Conservation (phyloP, 1,140 invertebrate genomes). For the Camponotus floridanus region DNA sequence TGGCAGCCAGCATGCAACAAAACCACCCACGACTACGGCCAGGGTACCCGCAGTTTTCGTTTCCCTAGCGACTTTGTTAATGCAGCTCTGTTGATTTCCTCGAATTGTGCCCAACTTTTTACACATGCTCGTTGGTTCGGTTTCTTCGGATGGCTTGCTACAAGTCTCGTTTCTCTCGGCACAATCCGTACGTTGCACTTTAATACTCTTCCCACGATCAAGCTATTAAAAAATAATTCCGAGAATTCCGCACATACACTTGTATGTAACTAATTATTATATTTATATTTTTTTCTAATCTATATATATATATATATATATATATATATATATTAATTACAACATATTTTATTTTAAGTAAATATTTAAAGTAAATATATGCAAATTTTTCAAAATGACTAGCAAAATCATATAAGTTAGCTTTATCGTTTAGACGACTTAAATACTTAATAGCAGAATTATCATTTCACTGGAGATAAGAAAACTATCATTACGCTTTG, state of each 20-base stretch:
- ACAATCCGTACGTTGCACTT: slow-evolving; percentile 56
- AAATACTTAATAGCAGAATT: not conserved
- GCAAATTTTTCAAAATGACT: not conserved
- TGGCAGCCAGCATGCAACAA: slow-evolving; percentile 95
- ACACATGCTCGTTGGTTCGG: slow-evolving; percentile 65
- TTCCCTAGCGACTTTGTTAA: slow-evolving; percentile 87
- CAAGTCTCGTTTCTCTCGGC: slow-evolving; percentile 34
- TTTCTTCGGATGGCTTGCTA: slow-evolving; percentile 61
- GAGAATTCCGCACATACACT: not conserved
- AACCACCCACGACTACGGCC: slow-evolving; percentile 96
- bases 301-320: too few species aligned
- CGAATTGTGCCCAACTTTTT: slow-evolving; percentile 73
- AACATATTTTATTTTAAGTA: too few species aligned
- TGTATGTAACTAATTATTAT: not conserved
- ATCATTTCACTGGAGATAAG: not conserved
- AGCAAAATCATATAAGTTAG: not conserved
- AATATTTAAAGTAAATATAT: too few species aligned
- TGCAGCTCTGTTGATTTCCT: slow-evolving; percentile 78
- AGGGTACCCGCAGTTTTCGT: slow-evolving; percentile 96
- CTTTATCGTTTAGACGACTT: not conserved
- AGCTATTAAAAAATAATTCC: slow-evolving; percentile 48
- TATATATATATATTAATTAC: too few species aligned
- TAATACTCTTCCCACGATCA: slow-evolving; percentile 69
- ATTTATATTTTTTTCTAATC: not conserved
- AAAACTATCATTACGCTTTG: not conserved